Base-by-base conservation (phyloP, 1,140 invertebrate species). In the Thrips palmi region DNA sequence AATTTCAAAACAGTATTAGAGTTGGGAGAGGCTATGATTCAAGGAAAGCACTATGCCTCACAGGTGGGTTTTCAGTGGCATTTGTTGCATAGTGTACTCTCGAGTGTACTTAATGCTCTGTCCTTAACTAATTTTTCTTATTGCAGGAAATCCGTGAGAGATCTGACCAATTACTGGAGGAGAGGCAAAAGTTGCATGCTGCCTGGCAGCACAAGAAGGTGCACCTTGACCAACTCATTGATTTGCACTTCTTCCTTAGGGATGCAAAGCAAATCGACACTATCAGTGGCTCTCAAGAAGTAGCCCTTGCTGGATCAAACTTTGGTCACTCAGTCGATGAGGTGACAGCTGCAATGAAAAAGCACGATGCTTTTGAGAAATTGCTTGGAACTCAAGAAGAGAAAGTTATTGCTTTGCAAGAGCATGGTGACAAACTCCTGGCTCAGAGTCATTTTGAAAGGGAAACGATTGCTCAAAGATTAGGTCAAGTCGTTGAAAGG, bases 371-470 rank as follows among this genome's bases (percentile, higher is more conserved):
- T 4, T 89, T 91, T 51, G 84, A 89, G 52, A 86, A 87, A 46
- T 51, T 91, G 1, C 63, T 91, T 0, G 68, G 71, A 3, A 76
- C 78, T 1, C 75, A 87, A 59, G 85, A 89, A 45, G 85, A 91
- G 54, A 93, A 93, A 61, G 62, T 94, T 3, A 64, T 67, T 0
- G 68, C 77, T 0, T 57, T 97, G 14, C 74, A 85, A 52, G 79
- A 80, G 25, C 88, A 94, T 50, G 85, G 86, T 0, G 70, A 74
- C 17, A 88, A 93, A 53, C 70, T 98, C 36, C 61, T 96, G 5
- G 68, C 79, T 32, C 85, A 89, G 52, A 80, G 85, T 52, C 94
- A 99, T 59, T 97, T 96, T 55, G 88, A 97, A 53, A 81, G 81
- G 41, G 70, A 77, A 14, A 74, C 76, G 19, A 96, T 98, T 34